Base-by-base conservation (phyloP, 1,140 invertebrate genomes). In the Drosophila pachea region DNA sequence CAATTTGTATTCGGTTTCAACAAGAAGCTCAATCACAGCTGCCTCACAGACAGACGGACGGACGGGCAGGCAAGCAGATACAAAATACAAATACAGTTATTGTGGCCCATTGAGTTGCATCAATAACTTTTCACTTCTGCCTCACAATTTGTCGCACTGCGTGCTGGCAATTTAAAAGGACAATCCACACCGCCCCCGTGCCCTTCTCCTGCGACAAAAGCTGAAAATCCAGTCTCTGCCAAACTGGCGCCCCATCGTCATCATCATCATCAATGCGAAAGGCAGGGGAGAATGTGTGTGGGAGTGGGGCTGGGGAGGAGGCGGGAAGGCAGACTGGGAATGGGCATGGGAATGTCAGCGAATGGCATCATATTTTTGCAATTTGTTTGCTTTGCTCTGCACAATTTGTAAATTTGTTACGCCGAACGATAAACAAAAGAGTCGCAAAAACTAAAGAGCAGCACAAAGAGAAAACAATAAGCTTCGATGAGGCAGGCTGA, bases 371-470 rank as follows among this genome's bases (percentile, higher is more conserved):
- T 77, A 77, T 72, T 86, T 84, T 79, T 68, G 54, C 74, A 68
- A 65, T 86, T 86, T 77, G 69, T 68, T 74, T 86, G 66, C 69
- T 61, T 64, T 76, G 22, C 65, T 67, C 49, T 71, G 49, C 45
- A 62, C 76, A 86, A 77, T 76, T 84, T 86, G 76, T 86, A 86
- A 77, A 86, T 78, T 86, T 86, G 61, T 65, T 60, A 67, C 61
- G 73, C 45, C 70, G 74, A 73, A 74, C 42, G 58, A 62, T 63
- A 73, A 76, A 62, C 61, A 67, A 55, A 33, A 52, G 16, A 60
- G 32, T 47, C 14, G 4, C 59, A 68, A 49, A 59, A 66, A 79
- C 52, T 48, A 62, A 61, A 61, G 64, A 12, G 58, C 50, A 70
- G 47, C 48, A 54, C 53, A 69, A 68, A 73, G 65, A 68, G 54